These are phyloP conservation scores for Arenicola marina DNA, from an alignment of 2,888 invertebrate species.

Conservation along the genomic window DNA sequence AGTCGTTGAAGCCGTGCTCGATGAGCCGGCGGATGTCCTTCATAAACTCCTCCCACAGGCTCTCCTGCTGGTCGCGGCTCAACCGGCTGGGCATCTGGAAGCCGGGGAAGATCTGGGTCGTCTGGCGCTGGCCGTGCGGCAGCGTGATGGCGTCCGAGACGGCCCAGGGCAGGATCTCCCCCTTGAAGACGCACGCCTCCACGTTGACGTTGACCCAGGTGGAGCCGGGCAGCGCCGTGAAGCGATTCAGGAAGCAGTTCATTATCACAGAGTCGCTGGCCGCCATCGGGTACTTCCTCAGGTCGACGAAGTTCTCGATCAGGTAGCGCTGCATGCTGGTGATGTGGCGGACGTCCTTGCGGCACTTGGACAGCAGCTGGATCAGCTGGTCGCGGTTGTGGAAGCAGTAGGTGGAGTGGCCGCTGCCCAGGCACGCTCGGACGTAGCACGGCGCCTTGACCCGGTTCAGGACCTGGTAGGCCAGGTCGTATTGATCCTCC, in stretches of 20 bases:
- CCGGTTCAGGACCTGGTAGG: conserved; percentile 3
- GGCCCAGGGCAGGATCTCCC: conserved; percentile 18
- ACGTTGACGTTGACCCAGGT: conserved; percentile 13
- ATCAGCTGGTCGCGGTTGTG: conserved; percentile 19
- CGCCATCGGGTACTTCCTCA: conserved; percentile 9
- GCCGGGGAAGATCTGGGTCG: conserved; percentile 11
- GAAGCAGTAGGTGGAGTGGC: conserved; percentile 13
- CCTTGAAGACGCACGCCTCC: conserved; percentile 18
- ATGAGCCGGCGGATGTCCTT: conserved; percentile 11
- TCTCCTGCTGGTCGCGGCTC: conserved; percentile 6
- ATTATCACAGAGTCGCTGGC: conserved; percentile 8
- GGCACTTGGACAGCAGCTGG: conserved; percentile 1
- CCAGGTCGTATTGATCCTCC: conserved; percentile 12
- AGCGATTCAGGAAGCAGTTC: conserved; percentile 14
- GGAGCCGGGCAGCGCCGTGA: not conserved
- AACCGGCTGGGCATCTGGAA: conserved; percentile 15
- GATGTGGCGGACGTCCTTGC: conserved; percentile 6
- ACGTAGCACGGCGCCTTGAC: conserved; percentile 9
- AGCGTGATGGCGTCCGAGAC: conserved; percentile 12
- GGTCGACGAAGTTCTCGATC: conserved; percentile 9
- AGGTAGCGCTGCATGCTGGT: conserved; percentile 14
- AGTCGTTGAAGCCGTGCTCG: conserved; percentile 10
- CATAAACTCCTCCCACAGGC: conserved; percentile 11
- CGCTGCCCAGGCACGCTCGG: conserved; percentile 17
- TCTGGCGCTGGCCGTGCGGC: conserved; percentile 6